Evolutionary conservation across 2,888 invertebrate species (phyloP).

Genomic region (Nasonia oneida): DNA sequence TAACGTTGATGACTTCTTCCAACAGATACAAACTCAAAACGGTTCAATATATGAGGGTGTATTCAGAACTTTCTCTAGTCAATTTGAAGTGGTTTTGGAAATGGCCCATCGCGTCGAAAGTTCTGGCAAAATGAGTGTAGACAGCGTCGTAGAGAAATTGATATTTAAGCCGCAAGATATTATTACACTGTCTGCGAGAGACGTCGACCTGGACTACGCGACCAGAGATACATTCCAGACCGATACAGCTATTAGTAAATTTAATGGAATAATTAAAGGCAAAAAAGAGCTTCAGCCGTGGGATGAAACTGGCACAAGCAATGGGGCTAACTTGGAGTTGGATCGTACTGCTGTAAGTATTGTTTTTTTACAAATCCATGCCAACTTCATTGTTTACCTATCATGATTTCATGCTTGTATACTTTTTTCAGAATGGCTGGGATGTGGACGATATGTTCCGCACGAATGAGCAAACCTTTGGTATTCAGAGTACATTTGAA

Average conservation of each 20-base stretch:
- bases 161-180: slow-evolving; percentile 93
- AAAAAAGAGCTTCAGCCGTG: slow-evolving; percentile 94
- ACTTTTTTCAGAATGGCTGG: slow-evolving; percentile 89
- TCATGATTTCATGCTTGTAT: slow-evolving; percentile 18
- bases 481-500: slow-evolving; percentile 95
- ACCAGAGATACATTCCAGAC: slow-evolving; percentile 93
- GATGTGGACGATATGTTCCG: slow-evolving; percentile 98
- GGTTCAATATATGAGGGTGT: slow-evolving; percentile 94
- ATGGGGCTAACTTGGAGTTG: slow-evolving; percentile 85
- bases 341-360: slow-evolving; percentile 84
- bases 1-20: slow-evolving; percentile 28
- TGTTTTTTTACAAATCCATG: slow-evolving; percentile 33
- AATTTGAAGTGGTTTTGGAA: slow-evolving; percentile 93
- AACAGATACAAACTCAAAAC: slow-evolving; percentile 88
- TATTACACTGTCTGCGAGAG: slow-evolving; percentile 89
- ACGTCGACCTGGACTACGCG: slow-evolving; percentile 94
- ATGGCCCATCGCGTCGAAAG: slow-evolving; percentile 91
- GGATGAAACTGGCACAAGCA: slow-evolving; percentile 84
- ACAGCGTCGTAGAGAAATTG: slow-evolving; percentile 88
- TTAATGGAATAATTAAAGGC: slow-evolving; percentile 87
- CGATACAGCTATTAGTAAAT: slow-evolving; percentile 93
- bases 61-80: slow-evolving; percentile 92
- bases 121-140: slow-evolving; percentile 84
- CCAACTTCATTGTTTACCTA: background rate
- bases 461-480: slow-evolving; percentile 94